Percentiles rank a stretch among this genome's conserved stretches.
These are phyloP conservation scores for Hirtodrosophila duncani DNA, from an alignment of 2,888 invertebrate genomes.

Conservation along the genomic window DNA sequence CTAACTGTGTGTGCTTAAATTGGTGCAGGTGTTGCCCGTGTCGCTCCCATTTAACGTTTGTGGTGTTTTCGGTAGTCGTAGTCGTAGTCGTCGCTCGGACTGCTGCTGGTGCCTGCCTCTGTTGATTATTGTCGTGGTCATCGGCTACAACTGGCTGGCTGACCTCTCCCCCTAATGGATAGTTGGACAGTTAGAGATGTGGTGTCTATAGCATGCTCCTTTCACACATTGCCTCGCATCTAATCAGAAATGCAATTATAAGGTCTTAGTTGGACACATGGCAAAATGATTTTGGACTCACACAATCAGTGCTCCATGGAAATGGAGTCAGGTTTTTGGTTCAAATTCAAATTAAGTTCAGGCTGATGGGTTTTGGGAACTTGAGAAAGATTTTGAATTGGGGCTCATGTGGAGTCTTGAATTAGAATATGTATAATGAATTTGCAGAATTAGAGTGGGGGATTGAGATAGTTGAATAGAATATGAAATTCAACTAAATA, in stretches of 20 bases:
- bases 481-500: no score
- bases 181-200: not conserved
- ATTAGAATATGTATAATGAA: no score
- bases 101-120: slow-evolving; percentile 14
- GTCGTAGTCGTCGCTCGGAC: no score
- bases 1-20: slow-evolving; percentile 47
- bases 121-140: slow-evolving; percentile 41
- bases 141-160: slow-evolving; percentile 33
- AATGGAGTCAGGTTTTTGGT: slow-evolving; percentile 2
- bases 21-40: slow-evolving; percentile 50
- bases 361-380: no score
- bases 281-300: slow-evolving; percentile 25
- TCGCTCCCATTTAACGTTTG: slow-evolving; percentile 28
- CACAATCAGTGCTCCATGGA: no score
- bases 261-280: slow-evolving; percentile 15
- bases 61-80: slow-evolving; percentile 13
- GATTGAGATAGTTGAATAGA: no score
- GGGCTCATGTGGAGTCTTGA: no score
- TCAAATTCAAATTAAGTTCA: no score
- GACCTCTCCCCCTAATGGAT: slow-evolving; percentile 12
- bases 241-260: slow-evolving; percentile 67
- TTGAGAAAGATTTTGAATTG: no score
- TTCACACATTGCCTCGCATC: slow-evolving; percentile 8
- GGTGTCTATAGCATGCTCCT: not conserved
- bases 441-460: no score